Percentiles rank a stretch among this genome's conserved stretches.
phyloP scores from a whole-genome alignment of 1,140 invertebrate genomes.

The Ostrea denselamellosa region DNA sequence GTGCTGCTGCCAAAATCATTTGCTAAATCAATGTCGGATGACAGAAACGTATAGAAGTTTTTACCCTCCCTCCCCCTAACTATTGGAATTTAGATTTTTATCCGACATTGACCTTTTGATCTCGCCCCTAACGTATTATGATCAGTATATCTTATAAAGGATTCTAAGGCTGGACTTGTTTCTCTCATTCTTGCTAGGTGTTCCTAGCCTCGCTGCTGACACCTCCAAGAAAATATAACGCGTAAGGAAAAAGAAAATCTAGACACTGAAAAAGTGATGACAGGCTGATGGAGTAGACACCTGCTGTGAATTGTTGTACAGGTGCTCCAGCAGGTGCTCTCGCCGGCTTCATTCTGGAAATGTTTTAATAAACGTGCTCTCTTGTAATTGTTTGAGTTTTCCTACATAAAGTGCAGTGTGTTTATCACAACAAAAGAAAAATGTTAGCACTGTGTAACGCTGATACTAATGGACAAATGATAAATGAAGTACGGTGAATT shows the following conservation, averaged over 20 bases:
- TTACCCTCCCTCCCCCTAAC: no score
- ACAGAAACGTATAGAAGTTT: no score
- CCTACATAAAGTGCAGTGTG: neutral
- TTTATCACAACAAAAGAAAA: neutral
- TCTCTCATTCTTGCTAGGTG: no score
- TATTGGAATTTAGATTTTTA: no score
- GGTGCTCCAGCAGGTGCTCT: constrained; percentile 1
- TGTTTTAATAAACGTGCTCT: neutral
- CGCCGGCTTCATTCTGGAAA: neutral
- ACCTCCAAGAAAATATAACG: no score
- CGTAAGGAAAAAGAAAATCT: neutral
- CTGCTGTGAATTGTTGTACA: neutral
- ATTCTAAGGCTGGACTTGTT: no score
- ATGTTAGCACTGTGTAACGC: neutral
- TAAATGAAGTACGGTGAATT: neutral
- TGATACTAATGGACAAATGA: neutral
- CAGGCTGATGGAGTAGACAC: neutral
- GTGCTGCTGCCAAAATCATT: no score
- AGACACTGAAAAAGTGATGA: neutral
- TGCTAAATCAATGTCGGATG: no score
- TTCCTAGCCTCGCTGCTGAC: no score
- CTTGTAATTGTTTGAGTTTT: neutral
- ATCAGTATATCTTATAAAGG: no score
- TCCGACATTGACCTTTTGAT: no score
- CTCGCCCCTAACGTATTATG: no score